Base-by-base conservation (phyloP, 2,888 invertebrate species). In the Parelbella ahira region DNA sequence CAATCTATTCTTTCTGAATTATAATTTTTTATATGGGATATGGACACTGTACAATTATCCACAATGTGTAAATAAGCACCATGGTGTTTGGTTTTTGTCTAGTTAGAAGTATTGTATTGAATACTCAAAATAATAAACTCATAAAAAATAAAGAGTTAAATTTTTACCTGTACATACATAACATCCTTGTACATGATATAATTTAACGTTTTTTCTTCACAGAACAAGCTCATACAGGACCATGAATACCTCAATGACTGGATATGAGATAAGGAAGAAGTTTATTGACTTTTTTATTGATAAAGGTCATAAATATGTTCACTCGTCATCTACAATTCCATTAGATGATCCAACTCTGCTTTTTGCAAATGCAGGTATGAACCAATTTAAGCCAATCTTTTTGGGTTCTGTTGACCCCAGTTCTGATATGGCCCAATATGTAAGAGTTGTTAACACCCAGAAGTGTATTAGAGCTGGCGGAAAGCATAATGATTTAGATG, bases 301-400 rank as follows among this genome's bases (percentile, higher is more conserved):
- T 54, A 94, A 96, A 78, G 77, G 73, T 1, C 99, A 99, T 80
- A 91, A 91, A 55, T 99, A 99, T 90, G 96, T 98, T 11, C 98
- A 99, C 76, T 99, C 99, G 0, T 98, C 97, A 27, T 97, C 97
- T 23, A 97, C 97, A 9, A 97, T 99, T 65, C 99, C 99, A 0
- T 89, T 95, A 51, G 98, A 99, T 87, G 99, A 99, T 83, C 99
- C 99, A 11, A 99, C 99, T 0, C 88, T 99, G 44, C 89, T 99
- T 0, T 99, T 99, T 82, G 90, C 99, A 33, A 99, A 99, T 91
- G 99, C 99, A 50, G 99, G 98, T 37, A 99, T 99, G 99, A 99
- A 99, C 77, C 99, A 99, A 91, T 99, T 96, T 74, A 99, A 99
- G 76, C 98, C 99, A 0, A 96, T 99, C 56, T 99, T 99, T 81